These are phyloP conservation scores for Xestia rhomboidea DNA, from an alignment of 2,888 invertebrate genomes.

Conservation along the genomic window DNA sequence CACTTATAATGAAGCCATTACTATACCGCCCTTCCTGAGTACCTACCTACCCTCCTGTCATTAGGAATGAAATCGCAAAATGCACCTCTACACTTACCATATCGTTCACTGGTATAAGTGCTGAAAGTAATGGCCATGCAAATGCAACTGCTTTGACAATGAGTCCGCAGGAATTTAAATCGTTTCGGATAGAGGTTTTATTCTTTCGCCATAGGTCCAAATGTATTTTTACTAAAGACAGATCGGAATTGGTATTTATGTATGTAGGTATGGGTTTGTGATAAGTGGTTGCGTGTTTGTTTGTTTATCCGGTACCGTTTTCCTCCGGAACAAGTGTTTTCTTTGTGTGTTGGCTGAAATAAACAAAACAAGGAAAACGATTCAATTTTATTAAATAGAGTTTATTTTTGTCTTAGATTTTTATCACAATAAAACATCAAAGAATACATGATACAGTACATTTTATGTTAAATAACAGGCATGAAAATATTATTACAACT, in stretches of 20 bases:
- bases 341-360: not conserved
- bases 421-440: conserved; percentile 26
- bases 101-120: conserved; percentile 36
- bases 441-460: conserved; percentile 16
- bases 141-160: conserved; percentile 41
- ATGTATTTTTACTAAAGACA: not conserved
- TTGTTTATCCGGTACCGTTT: conserved; percentile 11
- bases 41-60: conserved; percentile 48
- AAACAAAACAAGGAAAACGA: conserved; percentile 25
- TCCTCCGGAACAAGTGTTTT: conserved; percentile 11
- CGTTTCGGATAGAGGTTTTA: conserved; percentile 4
- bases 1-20: conserved; percentile 63
- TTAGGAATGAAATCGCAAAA: conserved; percentile 66
- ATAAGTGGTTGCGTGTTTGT: conserved; percentile 5
- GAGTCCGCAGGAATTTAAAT: conserved; percentile 30
- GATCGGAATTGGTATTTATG: not conserved
- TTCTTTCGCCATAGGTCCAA: not conserved
- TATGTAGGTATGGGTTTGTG: not conserved
- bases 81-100: conserved; percentile 58
- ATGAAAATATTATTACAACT: not conserved
- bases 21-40: conserved; percentile 34
- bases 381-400: not conserved
- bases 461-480: conserved; percentile 13
- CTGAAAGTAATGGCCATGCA: conserved; percentile 45
- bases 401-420: conserved; percentile 41